Conservation (phyloP, 2,888 invertebrate genomes). For the Linhomoeus sp. region DNA sequence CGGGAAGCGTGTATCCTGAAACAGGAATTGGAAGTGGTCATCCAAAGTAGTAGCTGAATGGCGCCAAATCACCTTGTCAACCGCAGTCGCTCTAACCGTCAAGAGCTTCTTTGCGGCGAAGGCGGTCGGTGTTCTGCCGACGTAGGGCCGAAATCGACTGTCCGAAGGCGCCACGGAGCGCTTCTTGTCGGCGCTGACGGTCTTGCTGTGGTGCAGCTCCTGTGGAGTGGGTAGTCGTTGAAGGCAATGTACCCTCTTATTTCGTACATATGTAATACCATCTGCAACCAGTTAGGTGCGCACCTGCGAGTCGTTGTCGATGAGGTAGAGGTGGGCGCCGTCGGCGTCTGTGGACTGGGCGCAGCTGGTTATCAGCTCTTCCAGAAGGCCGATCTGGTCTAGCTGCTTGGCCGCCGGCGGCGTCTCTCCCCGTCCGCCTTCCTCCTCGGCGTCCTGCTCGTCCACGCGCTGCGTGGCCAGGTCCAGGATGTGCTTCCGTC, state of each 20-base stretch:
- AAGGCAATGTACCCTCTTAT: no score
- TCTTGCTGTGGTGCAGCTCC: background rate
- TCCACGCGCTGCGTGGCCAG: no score
- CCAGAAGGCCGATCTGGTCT: conserved; percentile 31
- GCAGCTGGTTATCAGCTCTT: conserved; percentile 46
- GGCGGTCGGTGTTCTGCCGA: conserved; percentile 27
- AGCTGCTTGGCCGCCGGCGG: no score
- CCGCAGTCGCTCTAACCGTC: conserved; percentile 18
- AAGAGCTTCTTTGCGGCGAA: conserved; percentile 29
- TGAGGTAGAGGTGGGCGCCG: conserved; percentile 42
- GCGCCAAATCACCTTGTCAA: conserved; percentile 20
- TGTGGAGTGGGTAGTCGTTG: no score
- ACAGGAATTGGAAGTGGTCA: no score
- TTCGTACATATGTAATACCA: no score
- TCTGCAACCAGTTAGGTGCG: background rate
- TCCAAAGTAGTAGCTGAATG: no score
- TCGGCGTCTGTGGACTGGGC: conserved; percentile 46
- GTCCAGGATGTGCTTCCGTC: no score
- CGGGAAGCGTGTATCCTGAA: conserved; percentile 37
- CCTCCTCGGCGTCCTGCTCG: no score
- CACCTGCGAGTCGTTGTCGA: conserved; percentile 31
- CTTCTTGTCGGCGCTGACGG: background rate
- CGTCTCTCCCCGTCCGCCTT: no score
- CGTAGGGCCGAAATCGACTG: conserved; percentile 7
- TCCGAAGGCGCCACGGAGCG: conserved; percentile 4